Base-by-base conservation (phyloP, 64 coral and sea anemone genomes). In the Dendronephthya gigantea region DNA sequence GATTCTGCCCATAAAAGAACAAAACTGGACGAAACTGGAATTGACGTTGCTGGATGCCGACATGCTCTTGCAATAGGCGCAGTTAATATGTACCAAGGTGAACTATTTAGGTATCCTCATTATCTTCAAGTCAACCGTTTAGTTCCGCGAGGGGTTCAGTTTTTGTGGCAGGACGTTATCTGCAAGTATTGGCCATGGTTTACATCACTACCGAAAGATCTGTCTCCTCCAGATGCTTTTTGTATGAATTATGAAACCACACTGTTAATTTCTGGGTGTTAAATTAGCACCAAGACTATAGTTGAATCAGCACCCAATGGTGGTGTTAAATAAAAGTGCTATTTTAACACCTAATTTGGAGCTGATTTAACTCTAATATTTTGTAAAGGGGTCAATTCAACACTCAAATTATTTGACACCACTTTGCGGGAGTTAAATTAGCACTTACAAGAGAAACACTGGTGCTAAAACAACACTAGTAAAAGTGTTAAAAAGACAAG, bases 131-230 rank as follows among this genome's bases (percentile, higher is more conserved):
- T 76, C 30, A 31, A 29, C 7, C 34, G 31, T 29, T 37, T 76
- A 19, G 34, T 87, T 48, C 59, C 34, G 29, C 40, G 32, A 40
- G 12, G 75, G 16, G 41, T 87, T 7, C 16, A 87, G 41, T 87
- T 49, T 49, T 22, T 87, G 17, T 87, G 86, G 68, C 49, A 87
- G 48, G 86, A 87, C 79, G 28, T 87, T 2, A 49, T 87, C 45
- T 87, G 86, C 43, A 87, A 81, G 28, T 87, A 50, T 34, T 87
- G 86, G 86, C 86, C 86, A 41, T 87, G 86, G 86, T 35, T 87
- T 31, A 49, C 22, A 16, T 76, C 68, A 49, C 38, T 74, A 27
- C 68, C 68, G 12, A 74, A 79, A 2, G 68, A 87, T 30, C 4
- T 49, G 23, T 33, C 66, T 32, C 41, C 56, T 48, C 14, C 68